Evolutionary conservation across 2,797 vertebrate genomes (phyloP), one percentile per base, ranked within the genome.

Genomic region (Sebastes kiyomatsui): DNA sequence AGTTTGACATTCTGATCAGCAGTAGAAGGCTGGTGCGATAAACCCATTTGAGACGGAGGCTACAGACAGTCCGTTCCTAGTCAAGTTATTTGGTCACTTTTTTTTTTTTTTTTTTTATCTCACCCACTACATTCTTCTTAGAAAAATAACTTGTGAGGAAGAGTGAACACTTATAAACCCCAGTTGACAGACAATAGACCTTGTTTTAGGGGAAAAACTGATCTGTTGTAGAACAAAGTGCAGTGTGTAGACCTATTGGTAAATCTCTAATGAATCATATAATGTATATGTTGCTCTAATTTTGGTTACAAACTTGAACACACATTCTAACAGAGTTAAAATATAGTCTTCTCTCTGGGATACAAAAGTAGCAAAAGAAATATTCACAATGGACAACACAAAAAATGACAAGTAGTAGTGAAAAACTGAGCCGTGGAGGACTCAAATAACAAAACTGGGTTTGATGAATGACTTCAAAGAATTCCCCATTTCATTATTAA

Each of bases 331-430:
- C 88, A 91, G 89, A 90, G 90, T 91, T 93, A 90, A 93, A 92
- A 95, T 93, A 94, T 90, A 94, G 68, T 94, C 56, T 92, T 91
- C 76, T 91, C 89, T 94, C 88, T 90, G 89, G 85, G 89, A 95
- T 96, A 96, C 88, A 96, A 96, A 94, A 96, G 89, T 95, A 95
- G 91, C 89, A 93, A 96, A 95, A 92, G 72, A 91, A 95, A 90
- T 65, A 82, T 85, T 85, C 75, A 88, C 82, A 77, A 86, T 77
- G 83, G 62, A 89, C 55, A 89, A 88, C 76, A 85, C 10, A 83
- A 86, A 85, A 74, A 67, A 81, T 59, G 52, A 87, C 32, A 38
- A 71, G 59, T 72, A 67, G 22, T 49, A 4, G 46, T 84, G 82
- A 81, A 59, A 59, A 69, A 77, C 6, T 32, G 77, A 76, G 73